phyloP scores from a whole-genome alignment of 2,888 invertebrate species.

The Electrophaes corylata region DNA sequence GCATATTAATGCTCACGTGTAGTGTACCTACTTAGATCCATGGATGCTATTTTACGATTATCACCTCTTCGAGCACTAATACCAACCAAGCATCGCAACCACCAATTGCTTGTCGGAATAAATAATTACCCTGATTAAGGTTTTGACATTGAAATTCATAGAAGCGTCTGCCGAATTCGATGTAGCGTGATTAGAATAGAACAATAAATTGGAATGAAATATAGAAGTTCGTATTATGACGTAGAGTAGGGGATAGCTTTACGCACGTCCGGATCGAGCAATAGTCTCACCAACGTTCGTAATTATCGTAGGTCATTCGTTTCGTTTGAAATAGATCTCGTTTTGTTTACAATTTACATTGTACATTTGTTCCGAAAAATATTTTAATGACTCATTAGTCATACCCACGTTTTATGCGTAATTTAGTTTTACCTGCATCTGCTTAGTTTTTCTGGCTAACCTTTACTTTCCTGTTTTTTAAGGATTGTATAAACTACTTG shows the following conservation, averaged over 20 bases:
- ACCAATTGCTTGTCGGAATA: conserved; percentile 24
- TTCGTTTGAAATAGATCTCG: conserved; percentile 5
- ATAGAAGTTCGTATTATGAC: conserved; percentile 16
- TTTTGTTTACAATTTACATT: neutral
- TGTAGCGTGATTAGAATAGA: conserved; percentile 26
- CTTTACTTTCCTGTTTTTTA: conserved; percentile 27
- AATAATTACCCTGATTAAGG: conserved; percentile 34
- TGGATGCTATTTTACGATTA: neutral
- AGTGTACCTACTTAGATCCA: neutral
- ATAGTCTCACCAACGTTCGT: neutral
- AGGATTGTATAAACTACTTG: too few relatives aligned
- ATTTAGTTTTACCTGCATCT: conserved; percentile 7
- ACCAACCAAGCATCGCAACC: neutral
- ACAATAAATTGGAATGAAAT: conserved; percentile 20
- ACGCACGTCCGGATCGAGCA: neutral
- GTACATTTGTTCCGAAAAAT: neutral
- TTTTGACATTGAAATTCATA: conserved; percentile 34
- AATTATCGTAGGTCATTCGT: neutral
- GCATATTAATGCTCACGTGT: neutral
- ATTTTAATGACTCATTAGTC: neutral
- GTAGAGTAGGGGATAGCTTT: conserved; percentile 17
- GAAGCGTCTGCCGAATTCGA: conserved; percentile 29
- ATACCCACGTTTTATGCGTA: neutral
- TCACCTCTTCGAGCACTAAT: conserved; percentile 1
- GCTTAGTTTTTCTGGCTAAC: conserved; percentile 21